Evolutionary conservation across 2,113 vertebrate species (phyloP).

Genomic region (Rostratula benghalensis): DNA sequence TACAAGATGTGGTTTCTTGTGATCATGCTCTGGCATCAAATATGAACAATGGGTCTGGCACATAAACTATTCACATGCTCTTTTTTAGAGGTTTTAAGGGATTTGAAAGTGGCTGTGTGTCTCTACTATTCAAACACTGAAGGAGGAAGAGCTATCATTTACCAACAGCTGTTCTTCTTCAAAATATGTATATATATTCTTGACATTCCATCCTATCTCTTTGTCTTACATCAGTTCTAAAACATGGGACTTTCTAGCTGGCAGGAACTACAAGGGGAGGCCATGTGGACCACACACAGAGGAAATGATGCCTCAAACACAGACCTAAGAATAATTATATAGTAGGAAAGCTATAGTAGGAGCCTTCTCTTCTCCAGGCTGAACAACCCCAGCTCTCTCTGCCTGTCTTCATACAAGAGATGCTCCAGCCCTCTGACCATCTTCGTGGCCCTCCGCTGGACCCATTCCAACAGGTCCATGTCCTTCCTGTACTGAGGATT

Average conservation of each 20-base stretch:
- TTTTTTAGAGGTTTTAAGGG: neutral
- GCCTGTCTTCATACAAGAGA: no score
- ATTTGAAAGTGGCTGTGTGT: neutral
- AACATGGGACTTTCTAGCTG: neutral
- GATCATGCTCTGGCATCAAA: neutral
- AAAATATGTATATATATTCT: neutral
- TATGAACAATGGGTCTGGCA: neutral
- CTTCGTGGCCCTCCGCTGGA: no score
- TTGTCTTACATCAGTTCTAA: neutral
- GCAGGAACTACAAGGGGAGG: neutral
- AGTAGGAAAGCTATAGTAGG: neutral
- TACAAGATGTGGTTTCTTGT: neutral
- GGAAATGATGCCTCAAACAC: neutral
- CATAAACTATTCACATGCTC: neutral
- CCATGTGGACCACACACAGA: neutral
- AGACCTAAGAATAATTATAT: neutral
- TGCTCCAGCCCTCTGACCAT: no score
- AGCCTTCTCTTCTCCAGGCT: no score
- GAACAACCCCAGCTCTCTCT: no score
- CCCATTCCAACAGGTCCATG: no score
- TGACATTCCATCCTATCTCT: neutral
- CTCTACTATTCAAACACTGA: neutral
- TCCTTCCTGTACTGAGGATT: no score
- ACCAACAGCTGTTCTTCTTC: neutral
- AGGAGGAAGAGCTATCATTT: neutral